Percentiles rank a stretch among this genome's conserved stretches.
These are phyloP conservation scores for Ceratitis capitata DNA, from an alignment of 1,140 invertebrate genomes.

Conservation along the genomic window DNA sequence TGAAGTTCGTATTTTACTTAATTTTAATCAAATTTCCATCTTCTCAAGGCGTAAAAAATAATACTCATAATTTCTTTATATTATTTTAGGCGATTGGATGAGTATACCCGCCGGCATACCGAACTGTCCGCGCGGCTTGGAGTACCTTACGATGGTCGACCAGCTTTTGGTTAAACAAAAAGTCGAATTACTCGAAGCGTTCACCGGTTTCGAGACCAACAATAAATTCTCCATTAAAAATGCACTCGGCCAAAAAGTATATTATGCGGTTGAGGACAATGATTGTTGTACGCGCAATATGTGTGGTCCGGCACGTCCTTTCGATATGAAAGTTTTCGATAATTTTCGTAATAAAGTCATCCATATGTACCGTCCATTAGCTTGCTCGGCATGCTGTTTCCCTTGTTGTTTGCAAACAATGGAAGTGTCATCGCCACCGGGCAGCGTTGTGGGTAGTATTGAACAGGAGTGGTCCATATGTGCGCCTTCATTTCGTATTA, in stretches of 20 bases:
- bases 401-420: constrained; percentile 88
- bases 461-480: constrained; percentile 88
- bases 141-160: constrained; percentile 92
- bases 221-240: constrained; percentile 89
- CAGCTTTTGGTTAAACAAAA: constrained; percentile 89
- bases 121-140: constrained; percentile 90
- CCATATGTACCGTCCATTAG: constrained; percentile 77
- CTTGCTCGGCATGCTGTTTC: constrained; percentile 81
- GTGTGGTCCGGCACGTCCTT: constrained; percentile 80
- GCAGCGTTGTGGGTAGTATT: constrained; percentile 78
- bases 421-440: constrained; percentile 78
- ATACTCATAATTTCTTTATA: too few relatives aligned
- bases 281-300: constrained; percentile 81
- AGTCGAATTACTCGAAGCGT: constrained; percentile 84
- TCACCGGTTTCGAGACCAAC: constrained; percentile 89
- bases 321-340: constrained; percentile 88
- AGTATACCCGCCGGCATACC: constrained; percentile 75
- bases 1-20: too few relatives aligned
- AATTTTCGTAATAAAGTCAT: constrained; percentile 80
- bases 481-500: constrained; percentile 80
- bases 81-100: constrained; percentile 81
- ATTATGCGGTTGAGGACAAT: constrained; percentile 85
- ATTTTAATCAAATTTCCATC: too few relatives aligned
- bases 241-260: constrained; percentile 81
- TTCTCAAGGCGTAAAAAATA: too few relatives aligned